Conservation (phyloP, 1,140 invertebrate genomes). For the Euura saliciscinereae region DNA sequence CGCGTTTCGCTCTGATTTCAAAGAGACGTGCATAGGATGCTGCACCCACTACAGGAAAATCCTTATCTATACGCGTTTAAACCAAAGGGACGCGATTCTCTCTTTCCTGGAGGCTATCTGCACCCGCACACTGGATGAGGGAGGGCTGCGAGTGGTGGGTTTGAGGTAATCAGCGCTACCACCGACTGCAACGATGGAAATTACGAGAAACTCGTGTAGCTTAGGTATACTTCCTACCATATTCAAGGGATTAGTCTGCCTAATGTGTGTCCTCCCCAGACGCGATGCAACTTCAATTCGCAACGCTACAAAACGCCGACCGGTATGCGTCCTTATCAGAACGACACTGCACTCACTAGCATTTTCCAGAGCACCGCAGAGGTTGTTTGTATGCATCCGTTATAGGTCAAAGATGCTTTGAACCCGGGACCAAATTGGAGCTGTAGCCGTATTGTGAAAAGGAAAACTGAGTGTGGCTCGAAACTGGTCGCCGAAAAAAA, state of each 20-base stretch:
- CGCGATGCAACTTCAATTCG: conserved; percentile 30
- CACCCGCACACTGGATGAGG: no score
- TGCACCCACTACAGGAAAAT: no score
- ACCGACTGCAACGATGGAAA: conserved; percentile 30
- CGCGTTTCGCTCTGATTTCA: background rate
- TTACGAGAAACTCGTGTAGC: conserved; percentile 30
- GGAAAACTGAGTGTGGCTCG: no score
- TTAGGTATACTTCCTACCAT: conserved; percentile 14
- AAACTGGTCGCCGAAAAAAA: no score
- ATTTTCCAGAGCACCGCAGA: conserved; percentile 18
- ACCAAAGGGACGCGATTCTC: no score
- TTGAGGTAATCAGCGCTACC: conserved; percentile 29
- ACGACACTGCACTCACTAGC: background rate
- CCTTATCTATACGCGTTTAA: no score
- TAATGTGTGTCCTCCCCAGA: conserved; percentile 24
- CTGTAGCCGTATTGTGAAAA: background rate
- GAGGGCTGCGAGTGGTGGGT: no score
- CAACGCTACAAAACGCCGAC: conserved; percentile 22
- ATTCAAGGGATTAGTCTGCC: conserved; percentile 31
- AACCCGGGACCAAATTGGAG: background rate
- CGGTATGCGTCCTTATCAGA: background rate
- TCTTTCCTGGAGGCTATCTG: no score
- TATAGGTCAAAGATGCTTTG: background rate
- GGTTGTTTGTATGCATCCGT: conserved; percentile 4
- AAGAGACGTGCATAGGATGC: background rate